Conservation (phyloP, 2,113 vertebrate genomes). For the Phalacrocorax pelagicus region DNA sequence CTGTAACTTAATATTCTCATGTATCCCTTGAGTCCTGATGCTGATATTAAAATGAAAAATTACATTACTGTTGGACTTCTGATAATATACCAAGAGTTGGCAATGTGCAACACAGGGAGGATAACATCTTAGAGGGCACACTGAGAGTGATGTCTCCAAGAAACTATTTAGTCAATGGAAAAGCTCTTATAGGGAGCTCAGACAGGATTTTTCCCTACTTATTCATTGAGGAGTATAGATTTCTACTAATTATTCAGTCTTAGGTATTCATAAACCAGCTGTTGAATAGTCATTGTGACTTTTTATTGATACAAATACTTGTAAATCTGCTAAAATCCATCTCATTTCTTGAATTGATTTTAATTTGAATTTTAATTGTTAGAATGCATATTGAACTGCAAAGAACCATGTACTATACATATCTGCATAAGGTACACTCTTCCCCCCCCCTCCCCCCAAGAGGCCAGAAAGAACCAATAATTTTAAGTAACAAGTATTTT, state of each 20-base stretch:
- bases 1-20: background rate
- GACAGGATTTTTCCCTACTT: background rate
- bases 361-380: background rate
- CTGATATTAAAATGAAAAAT: background rate
- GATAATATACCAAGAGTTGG: background rate
- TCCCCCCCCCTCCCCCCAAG: fast-evolving
- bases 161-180: background rate
- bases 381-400: background rate
- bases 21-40: background rate
- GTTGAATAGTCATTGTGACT: background rate
- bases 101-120: background rate
- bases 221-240: background rate
- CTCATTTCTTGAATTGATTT: background rate
- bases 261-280: background rate
- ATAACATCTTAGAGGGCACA: background rate
- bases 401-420: background rate
- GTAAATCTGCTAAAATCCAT: background rate
- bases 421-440: background rate
- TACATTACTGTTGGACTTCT: background rate
- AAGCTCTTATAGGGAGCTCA: background rate
- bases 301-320: background rate
- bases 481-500: background rate
- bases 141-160: background rate
- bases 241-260: background rate
- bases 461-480: background rate